These are phyloP conservation scores for Amphiduros pacificus DNA, from an alignment of 2,888 invertebrate genomes.

Conservation along the genomic window DNA sequence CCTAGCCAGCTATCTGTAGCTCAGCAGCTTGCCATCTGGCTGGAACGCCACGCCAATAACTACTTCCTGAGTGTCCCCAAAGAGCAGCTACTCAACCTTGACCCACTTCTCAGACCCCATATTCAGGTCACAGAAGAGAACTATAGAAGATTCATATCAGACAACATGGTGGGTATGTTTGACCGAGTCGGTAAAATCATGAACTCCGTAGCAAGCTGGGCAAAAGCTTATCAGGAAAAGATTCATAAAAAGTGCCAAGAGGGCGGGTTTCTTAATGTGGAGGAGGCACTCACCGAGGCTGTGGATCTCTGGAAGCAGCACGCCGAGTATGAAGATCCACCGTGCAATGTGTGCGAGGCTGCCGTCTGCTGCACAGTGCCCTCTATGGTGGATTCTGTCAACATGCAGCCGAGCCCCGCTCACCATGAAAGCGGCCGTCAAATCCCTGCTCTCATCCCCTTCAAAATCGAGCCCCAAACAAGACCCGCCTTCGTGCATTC, in stretches of 20 bases:
- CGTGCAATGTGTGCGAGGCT: neutral
- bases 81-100: slow-evolving; percentile 22
- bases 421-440: neutral
- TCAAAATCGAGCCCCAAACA: neutral
- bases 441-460: neutral
- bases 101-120: slow-evolving; percentile 25
- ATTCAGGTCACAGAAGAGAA: slow-evolving; percentile 28
- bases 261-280: slow-evolving; percentile 25
- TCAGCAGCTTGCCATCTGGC: slow-evolving; percentile 27
- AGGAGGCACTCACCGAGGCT: slow-evolving; percentile 28
- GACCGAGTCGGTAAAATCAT: slow-evolving; percentile 20
- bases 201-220: slow-evolving; percentile 20
- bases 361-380: neutral
- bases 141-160: slow-evolving; percentile 24
- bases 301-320: slow-evolving; percentile 23
- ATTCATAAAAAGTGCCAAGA: slow-evolving; percentile 8
- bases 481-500: neutral
- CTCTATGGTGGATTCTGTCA: neutral
- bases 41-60: slow-evolving; percentile 31
- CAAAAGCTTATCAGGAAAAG: slow-evolving; percentile 16
- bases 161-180: slow-evolving; percentile 28
- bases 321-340: neutral
- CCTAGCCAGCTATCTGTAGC: slow-evolving; percentile 18
- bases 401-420: neutral
- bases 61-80: slow-evolving; percentile 28